Percentiles rank a stretch among this genome's conserved stretches.
phyloP scores from a whole-genome alignment of 2,888 invertebrate species.

The Drosophila niveifrons region DNA sequence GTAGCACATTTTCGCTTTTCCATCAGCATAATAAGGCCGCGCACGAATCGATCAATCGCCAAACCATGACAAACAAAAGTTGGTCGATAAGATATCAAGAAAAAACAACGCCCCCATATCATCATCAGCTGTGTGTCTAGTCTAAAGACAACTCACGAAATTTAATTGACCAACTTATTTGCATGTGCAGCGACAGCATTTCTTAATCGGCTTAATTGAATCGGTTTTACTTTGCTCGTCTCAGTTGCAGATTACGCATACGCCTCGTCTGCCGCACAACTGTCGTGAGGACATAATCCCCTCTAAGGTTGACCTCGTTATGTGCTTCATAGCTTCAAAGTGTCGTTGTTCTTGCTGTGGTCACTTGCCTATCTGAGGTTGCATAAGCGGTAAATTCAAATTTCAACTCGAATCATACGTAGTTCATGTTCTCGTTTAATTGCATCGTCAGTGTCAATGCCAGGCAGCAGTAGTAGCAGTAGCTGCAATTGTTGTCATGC shows the following conservation, averaged over 20 bases:
- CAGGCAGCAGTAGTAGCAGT: slow-evolving; percentile 10
- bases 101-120: slow-evolving; percentile 3
- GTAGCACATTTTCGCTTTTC: not conserved
- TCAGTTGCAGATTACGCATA: slow-evolving; percentile 23
- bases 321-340: not conserved
- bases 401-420: slow-evolving; percentile 12
- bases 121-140: slow-evolving; percentile 3
- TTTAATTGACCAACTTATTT: slow-evolving; percentile 13
- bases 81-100: slow-evolving; percentile 9
- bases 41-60: slow-evolving; percentile 29
- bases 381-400: not conserved
- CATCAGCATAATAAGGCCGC: slow-evolving; percentile 4
- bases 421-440: slow-evolving; percentile 14
- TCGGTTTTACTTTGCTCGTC: not conserved
- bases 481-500: slow-evolving; percentile 32
- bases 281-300: slow-evolving; percentile 15
- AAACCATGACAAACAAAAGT: slow-evolving; percentile 13
- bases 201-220: slow-evolving; percentile 34
- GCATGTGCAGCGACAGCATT: slow-evolving; percentile 13
- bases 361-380: not conserved
- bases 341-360: not conserved
- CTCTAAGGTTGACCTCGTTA: not conserved
- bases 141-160: not conserved
- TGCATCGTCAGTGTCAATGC: slow-evolving; percentile 36
- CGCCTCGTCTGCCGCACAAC: slow-evolving; percentile 3